phyloP scores from a whole-genome alignment of 2,888 invertebrate genomes.

The Agrilus cyanescens region DNA sequence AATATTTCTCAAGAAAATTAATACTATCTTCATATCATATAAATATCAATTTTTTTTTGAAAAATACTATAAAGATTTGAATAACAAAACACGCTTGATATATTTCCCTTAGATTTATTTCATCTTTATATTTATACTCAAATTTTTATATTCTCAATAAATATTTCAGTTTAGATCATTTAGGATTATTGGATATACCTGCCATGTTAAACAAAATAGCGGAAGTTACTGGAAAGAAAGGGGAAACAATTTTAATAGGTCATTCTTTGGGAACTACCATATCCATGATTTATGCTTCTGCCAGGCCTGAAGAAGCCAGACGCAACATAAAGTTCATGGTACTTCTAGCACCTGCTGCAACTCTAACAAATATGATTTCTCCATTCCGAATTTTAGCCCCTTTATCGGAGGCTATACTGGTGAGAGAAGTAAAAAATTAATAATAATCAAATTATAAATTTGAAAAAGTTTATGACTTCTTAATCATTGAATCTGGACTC shows the following conservation, averaged over 20 bases:
- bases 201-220: conserved; percentile 25
- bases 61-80: no score
- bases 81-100: no score
- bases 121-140: no score
- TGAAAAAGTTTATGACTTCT: no score
- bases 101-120: no score
- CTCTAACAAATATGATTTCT: conserved; percentile 44
- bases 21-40: no score
- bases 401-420: conserved; percentile 43
- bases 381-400: conserved; percentile 53
- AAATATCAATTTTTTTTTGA: no score
- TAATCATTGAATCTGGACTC: no score
- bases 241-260: conserved; percentile 59
- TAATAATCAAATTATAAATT: no score
- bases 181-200: conserved; percentile 27
- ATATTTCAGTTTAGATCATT: conserved; percentile 26
- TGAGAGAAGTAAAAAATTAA: conserved; percentile 22
- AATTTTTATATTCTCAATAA: background rate
- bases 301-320: conserved; percentile 55
- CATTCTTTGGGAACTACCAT: conserved; percentile 81
- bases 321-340: conserved; percentile 49
- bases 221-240: conserved; percentile 20
- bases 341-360: conserved; percentile 57
- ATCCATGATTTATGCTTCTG: conserved; percentile 56
- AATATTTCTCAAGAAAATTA: no score